Evolutionary conservation across 2,113 vertebrate species (phyloP), one percentile per base, ranked within the genome.

Genomic region (Rutilus rutilus): DNA sequence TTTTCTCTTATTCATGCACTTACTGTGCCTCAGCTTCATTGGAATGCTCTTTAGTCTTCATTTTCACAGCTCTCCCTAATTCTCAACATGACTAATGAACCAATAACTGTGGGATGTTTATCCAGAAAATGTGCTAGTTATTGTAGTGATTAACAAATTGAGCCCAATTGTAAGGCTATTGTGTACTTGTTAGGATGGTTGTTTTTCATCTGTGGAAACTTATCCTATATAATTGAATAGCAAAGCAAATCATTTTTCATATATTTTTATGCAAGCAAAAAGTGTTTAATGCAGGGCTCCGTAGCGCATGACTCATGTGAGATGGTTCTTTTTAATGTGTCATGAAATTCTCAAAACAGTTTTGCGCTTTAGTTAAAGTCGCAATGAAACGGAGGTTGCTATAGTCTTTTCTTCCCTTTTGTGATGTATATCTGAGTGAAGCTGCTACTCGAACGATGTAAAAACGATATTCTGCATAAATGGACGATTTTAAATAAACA

Each of bases 81-180:
- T 54, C 50, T 10, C 50, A 71, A 42, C 67, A 19, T 73, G 82
- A 83, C 73, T 74, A 83, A 83, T 83, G 82, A 59, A 83, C 82
- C 65, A 47, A 71, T 82, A 83, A 73, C 47, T 39, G 47, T 25
- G 52, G 82, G 30, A 74, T 59, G 67, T 27, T 83, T 73, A 69
- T 82, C 64, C 21, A 33, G 64, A 25, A 54, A 82, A 54, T 82
- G 65, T 14, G 0, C 19, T 54, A 45, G 30, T 42, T 81, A 65
- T 50, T 82, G 21, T 54, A 59, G 65, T 83, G 67, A 74, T 83
- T 42, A 71, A 82, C 80, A 36, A 25, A 47, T 23, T 54, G n/a
- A 59, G 33, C n/a, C 52, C 47, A 50, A 54, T 69, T 52, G 62
- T 67, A 21, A 27, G 78, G 33, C 60, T 2, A 52, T 30, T 80